phyloP scores from a whole-genome alignment of 64 coral and sea anemone species.

The Montipora cactus region DNA sequence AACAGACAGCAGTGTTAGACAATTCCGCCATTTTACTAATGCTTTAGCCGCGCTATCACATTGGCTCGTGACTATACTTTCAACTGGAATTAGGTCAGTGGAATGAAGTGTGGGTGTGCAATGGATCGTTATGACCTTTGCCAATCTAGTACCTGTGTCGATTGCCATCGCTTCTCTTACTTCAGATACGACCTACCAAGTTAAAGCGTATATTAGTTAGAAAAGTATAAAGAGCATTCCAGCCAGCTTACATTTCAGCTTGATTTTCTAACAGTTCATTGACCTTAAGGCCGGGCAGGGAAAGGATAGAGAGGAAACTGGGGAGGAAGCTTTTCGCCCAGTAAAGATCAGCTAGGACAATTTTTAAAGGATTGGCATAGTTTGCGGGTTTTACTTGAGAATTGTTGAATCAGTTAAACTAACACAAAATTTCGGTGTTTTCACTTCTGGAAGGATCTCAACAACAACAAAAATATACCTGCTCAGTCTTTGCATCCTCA shows the following conservation, averaged over 20 bases:
- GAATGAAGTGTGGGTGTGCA: background rate
- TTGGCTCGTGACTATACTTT: background rate
- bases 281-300: background rate
- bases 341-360: background rate
- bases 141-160: constrained; percentile 3
- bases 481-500: constrained; percentile 5
- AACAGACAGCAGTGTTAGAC: constrained; percentile 7
- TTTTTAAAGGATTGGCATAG: too few relatives aligned
- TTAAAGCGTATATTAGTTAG: background rate
- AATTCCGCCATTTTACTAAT: constrained; percentile 12
- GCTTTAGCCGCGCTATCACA: background rate
- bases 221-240: background rate
- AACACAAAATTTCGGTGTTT: background rate
- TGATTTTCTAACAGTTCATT: background rate
- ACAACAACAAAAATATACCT: constrained; percentile 4
- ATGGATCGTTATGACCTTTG: background rate
- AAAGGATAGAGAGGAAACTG: constrained; percentile 11
- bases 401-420: background rate
- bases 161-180: constrained; percentile 10
- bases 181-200: constrained; percentile 5
- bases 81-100: background rate
- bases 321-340: background rate
- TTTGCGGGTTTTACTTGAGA: background rate
- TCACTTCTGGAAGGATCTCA: background rate
- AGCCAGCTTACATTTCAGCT: background rate